Evolutionary conservation across 1,140 invertebrate species (phyloP).

Genomic region (Sitobion miscanthi): DNA sequence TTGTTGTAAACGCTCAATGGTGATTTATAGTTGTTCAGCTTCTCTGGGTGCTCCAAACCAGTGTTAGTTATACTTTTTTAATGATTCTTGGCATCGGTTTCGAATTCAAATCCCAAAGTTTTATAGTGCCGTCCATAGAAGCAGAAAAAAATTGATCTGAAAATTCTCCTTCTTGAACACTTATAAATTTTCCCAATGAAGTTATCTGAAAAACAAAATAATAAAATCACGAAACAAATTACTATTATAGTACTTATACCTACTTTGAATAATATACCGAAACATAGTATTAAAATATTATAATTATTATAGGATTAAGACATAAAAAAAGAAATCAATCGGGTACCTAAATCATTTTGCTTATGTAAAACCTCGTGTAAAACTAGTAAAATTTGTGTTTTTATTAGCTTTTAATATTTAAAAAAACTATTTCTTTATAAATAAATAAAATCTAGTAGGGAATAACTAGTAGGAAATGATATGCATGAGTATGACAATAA

Average conservation of each 20-base stretch:
- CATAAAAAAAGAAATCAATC: too few relatives aligned
- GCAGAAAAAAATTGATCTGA: conserved; percentile 48
- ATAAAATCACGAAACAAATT: not conserved
- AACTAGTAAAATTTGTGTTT: too few relatives aligned
- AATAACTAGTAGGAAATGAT: too few relatives aligned
- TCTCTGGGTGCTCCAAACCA: not conserved
- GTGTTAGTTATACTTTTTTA: not conserved
- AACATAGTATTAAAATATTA: too few relatives aligned
- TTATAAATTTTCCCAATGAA: not conserved
- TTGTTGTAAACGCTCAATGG: conserved; percentile 36
- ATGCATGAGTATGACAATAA: too few relatives aligned
- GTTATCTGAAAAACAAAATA: conserved; percentile 37
- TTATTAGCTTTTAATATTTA: too few relatives aligned
- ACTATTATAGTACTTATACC: not conserved
- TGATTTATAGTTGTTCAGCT: conserved; percentile 6
- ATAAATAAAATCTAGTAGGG: too few relatives aligned
- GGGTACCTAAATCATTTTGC: too few relatives aligned
- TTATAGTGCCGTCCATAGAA: conserved; percentile 27
- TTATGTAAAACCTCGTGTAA: too few relatives aligned
- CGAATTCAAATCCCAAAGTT: conserved; percentile 35
- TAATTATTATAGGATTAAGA: too few relatives aligned
- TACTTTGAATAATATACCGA: not conserved
- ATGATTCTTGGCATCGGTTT: not conserved
- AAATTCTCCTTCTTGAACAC: not conserved
- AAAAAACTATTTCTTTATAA: too few relatives aligned